Conservation (phyloP, 2,888 invertebrate species). For the Eupithecia abbreviata region DNA sequence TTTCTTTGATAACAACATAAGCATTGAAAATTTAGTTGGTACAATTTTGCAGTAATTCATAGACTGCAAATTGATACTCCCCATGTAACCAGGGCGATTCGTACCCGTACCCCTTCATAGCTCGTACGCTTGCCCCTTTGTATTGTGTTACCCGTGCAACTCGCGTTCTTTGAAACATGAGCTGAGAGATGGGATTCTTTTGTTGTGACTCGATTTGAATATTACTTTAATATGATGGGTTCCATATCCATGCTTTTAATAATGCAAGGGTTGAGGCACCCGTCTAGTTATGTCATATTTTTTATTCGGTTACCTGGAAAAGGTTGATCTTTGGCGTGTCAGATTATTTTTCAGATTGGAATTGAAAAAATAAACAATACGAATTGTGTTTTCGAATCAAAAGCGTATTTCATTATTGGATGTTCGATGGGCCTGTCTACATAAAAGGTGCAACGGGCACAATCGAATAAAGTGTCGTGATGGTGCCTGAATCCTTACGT, state of each 20-base stretch:
- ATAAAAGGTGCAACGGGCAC: neutral
- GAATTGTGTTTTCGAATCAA: constrained; percentile 7
- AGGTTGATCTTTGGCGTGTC: constrained; percentile 26
- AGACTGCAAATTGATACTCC: constrained; percentile 26
- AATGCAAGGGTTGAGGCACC: constrained; percentile 49
- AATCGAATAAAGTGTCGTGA: neutral
- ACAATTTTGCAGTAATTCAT: constrained; percentile 1
- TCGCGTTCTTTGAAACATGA: constrained; percentile 77
- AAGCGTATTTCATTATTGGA: neutral
- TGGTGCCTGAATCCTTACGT: neutral
- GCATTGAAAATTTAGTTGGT: neutral
- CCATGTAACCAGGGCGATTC: constrained; percentile 20
- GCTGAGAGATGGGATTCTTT: constrained; percentile 74
- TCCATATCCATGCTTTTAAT: constrained; percentile 63
- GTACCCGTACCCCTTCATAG: constrained; percentile 49
- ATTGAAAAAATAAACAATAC: constrained; percentile 29
- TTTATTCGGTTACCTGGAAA: constrained; percentile 40
- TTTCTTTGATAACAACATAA: neutral
- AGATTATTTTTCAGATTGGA: constrained; percentile 32
- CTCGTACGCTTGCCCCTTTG: constrained; percentile 61
- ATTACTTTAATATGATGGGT: constrained; percentile 75
- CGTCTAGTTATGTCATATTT: constrained; percentile 33
- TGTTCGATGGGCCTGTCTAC: constrained; percentile 3
- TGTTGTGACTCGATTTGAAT: constrained; percentile 78
- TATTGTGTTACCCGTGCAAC: constrained; percentile 77